Base-by-base conservation (phyloP, 1,140 invertebrate genomes). In the Drosophila hydei region DNA sequence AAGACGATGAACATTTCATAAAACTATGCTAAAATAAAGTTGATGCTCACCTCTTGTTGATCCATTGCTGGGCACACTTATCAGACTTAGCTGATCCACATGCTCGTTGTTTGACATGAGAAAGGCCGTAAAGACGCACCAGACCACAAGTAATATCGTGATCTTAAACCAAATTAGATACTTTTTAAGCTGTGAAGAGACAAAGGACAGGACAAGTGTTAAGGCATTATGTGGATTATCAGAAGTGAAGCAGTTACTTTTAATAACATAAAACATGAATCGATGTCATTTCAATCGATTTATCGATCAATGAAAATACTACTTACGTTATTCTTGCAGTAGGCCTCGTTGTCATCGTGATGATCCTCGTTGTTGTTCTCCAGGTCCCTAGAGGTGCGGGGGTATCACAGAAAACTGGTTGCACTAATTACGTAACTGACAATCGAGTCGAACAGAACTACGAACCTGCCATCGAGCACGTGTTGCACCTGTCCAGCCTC, bases 31-130 rank as follows among this genome's bases (percentile, higher is more conserved):
- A n/a, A n/a, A n/a, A n/a, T n/a, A n/a, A n/a, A n/a, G n/a, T n/a
- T 21, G 33, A 18, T 0, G 21, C 71, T 25, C n/a, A 90, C 89
- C 78, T 84, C 76, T 65, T 2, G 79, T 58, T 0, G 84, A 85
- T 47, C 89, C 83, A 65, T 90, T 91, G 42, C 70, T 91, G 12
- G 93, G 92, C 47, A 96, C 91, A 18, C 93, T 94, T 5, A 95
- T 92, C 72, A 94, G 94, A 77, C 93, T 94, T 45, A 92, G 91
- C 6, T 92, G 87, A 43, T 93, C 92, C n/a, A 94, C 92, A 76
- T 93, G 94, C 70, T 95, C 95, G 60, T 93, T 94, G 74, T 94
- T 95, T 40, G 93, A 92, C 92, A 95, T 93, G 51, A 96, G 92
- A n/a, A 94, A 92, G n/a, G 93, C 77, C 61, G 95, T 94, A 61